Conservation (phyloP, 2,797 vertebrate genomes). For the Micromesistius poutassou region DNA sequence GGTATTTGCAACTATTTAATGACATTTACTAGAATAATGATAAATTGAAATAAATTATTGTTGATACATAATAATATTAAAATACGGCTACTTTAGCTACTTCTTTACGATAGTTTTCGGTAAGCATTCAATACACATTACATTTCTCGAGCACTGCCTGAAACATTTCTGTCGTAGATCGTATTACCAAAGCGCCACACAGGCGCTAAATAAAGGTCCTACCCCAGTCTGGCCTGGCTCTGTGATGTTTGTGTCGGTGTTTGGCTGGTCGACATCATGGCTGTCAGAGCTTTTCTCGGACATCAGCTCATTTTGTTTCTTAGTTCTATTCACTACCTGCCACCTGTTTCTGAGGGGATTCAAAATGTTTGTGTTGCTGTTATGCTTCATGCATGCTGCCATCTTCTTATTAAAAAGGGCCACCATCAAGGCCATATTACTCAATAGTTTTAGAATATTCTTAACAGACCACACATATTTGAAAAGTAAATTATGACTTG, state of each 20-base stretch:
- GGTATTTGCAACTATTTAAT: too few relatives aligned
- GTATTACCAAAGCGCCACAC: conserved; percentile 43
- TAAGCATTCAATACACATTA: conserved; percentile 8
- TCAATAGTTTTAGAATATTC: background rate
- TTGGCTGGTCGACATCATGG: conserved; percentile 14
- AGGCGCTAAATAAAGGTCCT: conserved; percentile 63
- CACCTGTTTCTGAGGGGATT: background rate
- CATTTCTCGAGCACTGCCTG: conserved; percentile 11
- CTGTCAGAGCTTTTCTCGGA: background rate
- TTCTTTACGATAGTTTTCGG: background rate
- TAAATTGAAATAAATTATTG: background rate
- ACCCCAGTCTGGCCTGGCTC: conserved; percentile 49
- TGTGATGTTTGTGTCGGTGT: conserved; percentile 23
- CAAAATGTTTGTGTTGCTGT: background rate
- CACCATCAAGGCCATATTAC: background rate
- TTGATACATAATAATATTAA: background rate
- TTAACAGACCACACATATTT: background rate
- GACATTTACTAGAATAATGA: background rate
- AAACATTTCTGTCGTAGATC: conserved; percentile 54
- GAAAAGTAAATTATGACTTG: background rate
- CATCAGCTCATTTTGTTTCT: background rate
- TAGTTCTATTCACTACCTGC: background rate
- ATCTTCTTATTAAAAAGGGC: background rate
- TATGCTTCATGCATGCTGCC: background rate
- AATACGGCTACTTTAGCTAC: background rate